Conservation (phyloP, 2,113 vertebrate species). For the Excalfactoria chinensis region DNA sequence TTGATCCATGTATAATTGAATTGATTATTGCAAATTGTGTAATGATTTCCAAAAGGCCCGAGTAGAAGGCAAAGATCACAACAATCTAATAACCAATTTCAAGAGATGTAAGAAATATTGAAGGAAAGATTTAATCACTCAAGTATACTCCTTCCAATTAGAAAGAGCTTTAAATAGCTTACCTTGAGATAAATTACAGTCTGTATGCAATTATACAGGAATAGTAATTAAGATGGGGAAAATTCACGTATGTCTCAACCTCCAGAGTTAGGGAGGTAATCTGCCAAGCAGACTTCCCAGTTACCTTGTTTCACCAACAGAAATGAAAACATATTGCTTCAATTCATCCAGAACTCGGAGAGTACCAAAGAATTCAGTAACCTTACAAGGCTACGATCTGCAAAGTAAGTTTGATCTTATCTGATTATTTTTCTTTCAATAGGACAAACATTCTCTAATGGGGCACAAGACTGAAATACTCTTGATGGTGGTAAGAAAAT, state of each 20-base stretch:
- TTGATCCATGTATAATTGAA: constrained; percentile 67
- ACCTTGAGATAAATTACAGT: constrained; percentile 63
- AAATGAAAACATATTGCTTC: not conserved
- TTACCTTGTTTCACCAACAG: not conserved
- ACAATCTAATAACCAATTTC: constrained; percentile 61
- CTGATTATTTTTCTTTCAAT: not conserved
- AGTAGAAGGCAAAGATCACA: constrained; percentile 67
- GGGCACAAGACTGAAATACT: not conserved
- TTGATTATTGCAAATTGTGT: constrained; percentile 69
- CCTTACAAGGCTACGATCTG: not conserved
- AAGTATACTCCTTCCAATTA: constrained; percentile 68
- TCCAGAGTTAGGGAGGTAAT: not conserved
- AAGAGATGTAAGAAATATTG: constrained; percentile 70
- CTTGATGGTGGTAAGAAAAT: not conserved
- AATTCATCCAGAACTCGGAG: not conserved
- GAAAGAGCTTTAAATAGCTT: constrained; percentile 72
- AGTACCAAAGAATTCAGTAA: not conserved
- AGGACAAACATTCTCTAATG: not conserved
- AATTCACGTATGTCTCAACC: constrained; percentile 43
- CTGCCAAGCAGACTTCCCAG: not conserved
- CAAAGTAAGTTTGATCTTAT: not conserved
- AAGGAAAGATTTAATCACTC: constrained; percentile 66
- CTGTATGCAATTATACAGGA: constrained; percentile 59
- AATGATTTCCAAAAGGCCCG: constrained; percentile 64
- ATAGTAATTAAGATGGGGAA: constrained; percentile 68